Conservation (phyloP, 1,140 invertebrate genomes). For the Drosophila bipectinata region DNA sequence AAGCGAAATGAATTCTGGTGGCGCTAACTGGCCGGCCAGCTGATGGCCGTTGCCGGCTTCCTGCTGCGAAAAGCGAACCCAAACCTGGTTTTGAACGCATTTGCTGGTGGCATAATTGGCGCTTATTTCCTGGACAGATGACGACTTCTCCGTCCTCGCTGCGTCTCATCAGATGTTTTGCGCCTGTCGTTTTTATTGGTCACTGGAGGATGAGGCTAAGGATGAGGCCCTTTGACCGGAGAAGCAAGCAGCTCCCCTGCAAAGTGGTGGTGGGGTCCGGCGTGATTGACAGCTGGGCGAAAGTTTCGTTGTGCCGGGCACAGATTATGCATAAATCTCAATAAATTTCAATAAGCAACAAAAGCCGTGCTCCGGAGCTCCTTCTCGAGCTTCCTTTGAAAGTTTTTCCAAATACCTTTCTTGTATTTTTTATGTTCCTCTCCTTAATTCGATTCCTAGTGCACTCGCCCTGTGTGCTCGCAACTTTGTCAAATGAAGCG, state of each 20-base stretch:
- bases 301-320: constrained; percentile 45
- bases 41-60: constrained; percentile 61
- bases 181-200: constrained; percentile 72
- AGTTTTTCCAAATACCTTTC: constrained; percentile 28
- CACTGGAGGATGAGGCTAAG: constrained; percentile 60
- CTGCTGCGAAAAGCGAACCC: constrained; percentile 61
- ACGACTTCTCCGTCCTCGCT: constrained; percentile 42
- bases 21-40: constrained; percentile 69
- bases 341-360: constrained; percentile 80
- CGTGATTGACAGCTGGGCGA: constrained; percentile 73
- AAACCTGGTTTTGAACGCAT: constrained; percentile 59
- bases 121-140: constrained; percentile 83
- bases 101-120: constrained; percentile 82
- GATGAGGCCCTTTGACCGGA: not conserved
- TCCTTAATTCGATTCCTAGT: constrained; percentile 55
- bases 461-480: constrained; percentile 24
- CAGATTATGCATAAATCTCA: constrained; percentile 81
- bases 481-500: constrained; percentile 81
- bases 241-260: too few relatives aligned
- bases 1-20: constrained; percentile 79
- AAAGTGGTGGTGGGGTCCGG: too few relatives aligned
- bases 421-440: constrained; percentile 35
- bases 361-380: constrained; percentile 30
- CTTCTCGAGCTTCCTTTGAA: constrained; percentile 37
- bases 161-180: constrained; percentile 76